Evolutionary conservation across 2,113 vertebrate genomes (phyloP).

Genomic region (Nothoprocta pentlandii): DNA sequence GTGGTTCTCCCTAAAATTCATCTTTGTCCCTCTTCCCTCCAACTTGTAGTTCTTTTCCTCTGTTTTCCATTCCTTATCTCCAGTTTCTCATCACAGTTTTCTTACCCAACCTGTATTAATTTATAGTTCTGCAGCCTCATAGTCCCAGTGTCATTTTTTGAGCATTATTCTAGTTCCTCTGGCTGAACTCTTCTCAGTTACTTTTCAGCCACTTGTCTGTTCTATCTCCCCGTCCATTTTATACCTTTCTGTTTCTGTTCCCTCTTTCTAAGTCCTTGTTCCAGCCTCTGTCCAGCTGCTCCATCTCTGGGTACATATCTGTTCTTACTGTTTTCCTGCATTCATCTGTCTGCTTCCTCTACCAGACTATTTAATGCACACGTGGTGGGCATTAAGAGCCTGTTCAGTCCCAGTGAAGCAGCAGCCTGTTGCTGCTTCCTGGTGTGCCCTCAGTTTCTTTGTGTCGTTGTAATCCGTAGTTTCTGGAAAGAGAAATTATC

Average conservation of each 20-base stretch:
- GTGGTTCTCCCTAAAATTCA: background rate
- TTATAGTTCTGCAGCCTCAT: background rate
- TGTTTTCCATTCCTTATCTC: background rate
- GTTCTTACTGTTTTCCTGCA: background rate
- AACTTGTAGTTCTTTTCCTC: background rate
- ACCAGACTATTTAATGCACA: background rate
- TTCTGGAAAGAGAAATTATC: background rate
- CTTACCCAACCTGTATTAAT: background rate
- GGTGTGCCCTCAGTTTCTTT: background rate
- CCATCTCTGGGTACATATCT: too few relatives aligned
- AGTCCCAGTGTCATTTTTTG: fast-evolving
- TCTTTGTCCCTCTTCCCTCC: background rate
- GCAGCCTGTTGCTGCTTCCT: too few relatives aligned
- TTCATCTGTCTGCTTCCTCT: background rate
- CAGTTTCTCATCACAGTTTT: background rate
- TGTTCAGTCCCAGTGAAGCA: background rate
- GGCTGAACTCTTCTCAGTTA: background rate
- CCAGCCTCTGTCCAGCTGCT: background rate
- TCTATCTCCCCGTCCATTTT: background rate
- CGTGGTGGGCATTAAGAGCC: background rate
- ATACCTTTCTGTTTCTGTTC: background rate
- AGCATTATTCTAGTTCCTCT: background rate
- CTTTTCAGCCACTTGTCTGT: background rate
- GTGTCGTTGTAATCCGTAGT: background rate
- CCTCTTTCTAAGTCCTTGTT: background rate